Percentiles rank a stretch among this genome's conserved stretches.
phyloP scores from a whole-genome alignment of 2,797 vertebrate genomes.

The Anguilla marmorata region DNA sequence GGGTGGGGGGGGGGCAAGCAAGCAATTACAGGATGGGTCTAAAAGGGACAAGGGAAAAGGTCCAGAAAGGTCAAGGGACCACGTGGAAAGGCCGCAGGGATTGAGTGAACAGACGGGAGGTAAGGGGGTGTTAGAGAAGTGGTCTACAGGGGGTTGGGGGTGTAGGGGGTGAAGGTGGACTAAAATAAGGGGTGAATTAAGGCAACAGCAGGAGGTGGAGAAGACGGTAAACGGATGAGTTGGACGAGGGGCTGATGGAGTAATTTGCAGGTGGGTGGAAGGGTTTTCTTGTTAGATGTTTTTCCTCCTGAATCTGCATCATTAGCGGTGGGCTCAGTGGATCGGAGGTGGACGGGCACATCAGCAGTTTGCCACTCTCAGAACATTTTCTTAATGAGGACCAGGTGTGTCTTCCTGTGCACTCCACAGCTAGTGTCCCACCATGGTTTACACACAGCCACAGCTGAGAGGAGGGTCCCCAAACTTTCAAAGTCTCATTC shows the following conservation, averaged over 20 bases:
- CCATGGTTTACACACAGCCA: background rate
- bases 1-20: background rate
- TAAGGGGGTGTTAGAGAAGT: background rate
- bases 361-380: background rate
- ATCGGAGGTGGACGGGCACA: background rate
- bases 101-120: background rate
- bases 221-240: background rate
- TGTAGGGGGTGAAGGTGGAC: background rate
- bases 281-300: background rate
- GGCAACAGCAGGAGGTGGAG: slow-evolving; percentile 5
- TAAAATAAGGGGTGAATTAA: background rate
- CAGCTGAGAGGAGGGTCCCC: background rate
- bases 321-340: background rate
- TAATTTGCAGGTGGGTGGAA: background rate
- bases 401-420: slow-evolving; percentile 9
- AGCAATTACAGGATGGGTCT: background rate
- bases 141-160: background rate
- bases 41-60: background rate
- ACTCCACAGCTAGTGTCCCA: background rate
- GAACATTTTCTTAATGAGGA: slow-evolving; percentile 8
- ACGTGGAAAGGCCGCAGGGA: background rate
- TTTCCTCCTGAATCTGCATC: background rate
- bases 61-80: background rate
- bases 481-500: background rate
- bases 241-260: background rate